Evolutionary conservation across 2,888 invertebrate genomes (phyloP).

Genomic region (Plagodis pulveraria): DNA sequence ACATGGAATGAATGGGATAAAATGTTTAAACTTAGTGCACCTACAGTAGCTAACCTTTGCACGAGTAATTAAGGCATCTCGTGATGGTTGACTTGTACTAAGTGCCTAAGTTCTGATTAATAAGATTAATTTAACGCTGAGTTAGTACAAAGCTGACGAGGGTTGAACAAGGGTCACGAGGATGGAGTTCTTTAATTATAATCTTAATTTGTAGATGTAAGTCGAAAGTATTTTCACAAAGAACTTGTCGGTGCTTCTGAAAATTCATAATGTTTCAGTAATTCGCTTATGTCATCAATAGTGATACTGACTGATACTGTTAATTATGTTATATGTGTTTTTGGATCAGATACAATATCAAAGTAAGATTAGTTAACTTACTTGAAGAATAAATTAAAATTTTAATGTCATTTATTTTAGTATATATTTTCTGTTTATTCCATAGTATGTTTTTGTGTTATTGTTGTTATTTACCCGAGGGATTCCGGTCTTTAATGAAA

Average conservation of each 20-base stretch:
- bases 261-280: not conserved
- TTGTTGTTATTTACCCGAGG: no score
- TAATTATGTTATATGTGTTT: no score
- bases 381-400: no score
- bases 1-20: not conserved
- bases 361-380: no score
- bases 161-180: constrained; percentile 4
- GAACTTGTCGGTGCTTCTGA: not conserved
- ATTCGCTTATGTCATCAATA: no score
- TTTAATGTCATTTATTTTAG: no score
- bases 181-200: constrained; percentile 19
- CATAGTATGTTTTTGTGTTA: no score
- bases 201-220: constrained; percentile 17
- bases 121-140: constrained; percentile 14
- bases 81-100: constrained; percentile 5
- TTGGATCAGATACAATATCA: no score
- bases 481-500: no score
- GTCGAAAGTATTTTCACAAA: not conserved
- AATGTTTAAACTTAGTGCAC: not conserved
- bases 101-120: constrained; percentile 18
- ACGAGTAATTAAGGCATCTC: constrained; percentile 2
- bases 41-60: not conserved
- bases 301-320: no score
- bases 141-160: constrained; percentile 15
- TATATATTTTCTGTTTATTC: no score